Evolutionary conservation across 1,140 invertebrate genomes (phyloP).

Genomic region (Wiebesia pumilae): DNA sequence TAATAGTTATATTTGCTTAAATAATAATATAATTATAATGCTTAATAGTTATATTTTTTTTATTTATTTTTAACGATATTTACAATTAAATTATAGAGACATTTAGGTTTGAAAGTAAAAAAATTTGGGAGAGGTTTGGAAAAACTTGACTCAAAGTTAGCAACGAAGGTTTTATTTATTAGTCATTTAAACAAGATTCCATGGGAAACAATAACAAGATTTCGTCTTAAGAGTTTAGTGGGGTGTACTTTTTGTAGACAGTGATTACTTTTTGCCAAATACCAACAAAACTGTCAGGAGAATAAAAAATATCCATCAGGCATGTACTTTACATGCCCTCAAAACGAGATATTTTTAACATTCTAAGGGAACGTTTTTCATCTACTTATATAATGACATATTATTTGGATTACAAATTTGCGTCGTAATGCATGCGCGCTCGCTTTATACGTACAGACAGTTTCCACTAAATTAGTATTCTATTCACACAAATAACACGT

Average conservation of each 20-base stretch:
- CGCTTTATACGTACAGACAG: conserved; percentile 66
- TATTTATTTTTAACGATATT: too few relatives aligned
- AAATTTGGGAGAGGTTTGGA: background rate
- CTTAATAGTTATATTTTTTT: too few relatives aligned
- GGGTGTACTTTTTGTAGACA: conserved; percentile 64
- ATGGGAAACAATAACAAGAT: conserved; percentile 71
- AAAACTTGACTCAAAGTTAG: conserved; percentile 9
- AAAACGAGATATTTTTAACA: conserved; percentile 61
- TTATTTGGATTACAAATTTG: conserved; percentile 67
- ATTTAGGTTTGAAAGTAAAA: too few relatives aligned
- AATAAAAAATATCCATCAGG: conserved; percentile 68
- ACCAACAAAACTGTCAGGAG: conserved; percentile 63
- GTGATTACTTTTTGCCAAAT: conserved; percentile 59
- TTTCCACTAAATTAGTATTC: conserved; percentile 68
- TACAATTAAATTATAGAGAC: too few relatives aligned
- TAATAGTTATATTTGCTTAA: too few relatives aligned
- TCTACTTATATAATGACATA: conserved; percentile 70
- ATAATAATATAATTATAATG: too few relatives aligned
- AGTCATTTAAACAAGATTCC: conserved; percentile 68
- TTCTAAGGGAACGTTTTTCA: conserved; percentile 61
- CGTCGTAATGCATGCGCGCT: conserved; percentile 55
- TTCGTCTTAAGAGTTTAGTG: conserved; percentile 64
- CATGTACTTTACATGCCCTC: conserved; percentile 56
- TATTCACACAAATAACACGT: conserved; percentile 74
- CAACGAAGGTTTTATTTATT: conserved; percentile 65